Base-by-base conservation (phyloP, 2,797 vertebrate species). In the Gallinago nigripennis region DNA sequence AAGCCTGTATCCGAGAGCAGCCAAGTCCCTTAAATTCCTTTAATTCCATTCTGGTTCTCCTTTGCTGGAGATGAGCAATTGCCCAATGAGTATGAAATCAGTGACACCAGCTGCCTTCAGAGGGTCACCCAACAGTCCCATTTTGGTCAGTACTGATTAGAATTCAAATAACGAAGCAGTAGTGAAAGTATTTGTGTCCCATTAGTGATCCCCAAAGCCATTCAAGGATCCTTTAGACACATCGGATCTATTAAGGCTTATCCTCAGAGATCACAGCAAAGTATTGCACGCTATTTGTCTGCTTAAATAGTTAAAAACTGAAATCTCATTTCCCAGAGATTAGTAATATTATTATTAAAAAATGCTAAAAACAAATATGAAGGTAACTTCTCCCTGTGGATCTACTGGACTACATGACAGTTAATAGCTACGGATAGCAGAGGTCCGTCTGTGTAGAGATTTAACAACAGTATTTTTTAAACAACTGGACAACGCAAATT, bases 241-340 rank as follows among this genome's bases (percentile, higher is more conserved):
- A 61, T 92, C 95, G 94, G 81, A 85, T 54, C 94, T 77, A 61
- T 56, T 93, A 94, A 92, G 90, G 90, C 90, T 93, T 82, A 71
- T 85, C 77, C 64, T 95, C 68, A 91, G 94, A 87, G 91, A 97
- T 72, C 72, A 71, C 30, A 54, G 57, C 84, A 86, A 96, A 96
- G 37, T 94, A 95, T 94, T 92, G 80, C 93, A 96, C 90, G 2
- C 57, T 57, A 35, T 91, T 85, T 92, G 31, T 77, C 85, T 91
- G 78, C n/a, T 79, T 89, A 92, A 85, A 92, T 46, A 92, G 54
- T 88, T 85, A 85, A 95, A 89, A 89, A 82, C 43, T 1, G 15
- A 83, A 90, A 87, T 92, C 86, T 94, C 66, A 15, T 75, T 92
- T 87, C 45, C 58, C 82, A 77, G 92, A 94, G 65, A 94, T 86